Percentiles rank a stretch among this genome's conserved stretches.
Evolutionary conservation across 2,113 vertebrate genomes (phyloP).

Genomic region (Odocoileus virginianus): DNA sequence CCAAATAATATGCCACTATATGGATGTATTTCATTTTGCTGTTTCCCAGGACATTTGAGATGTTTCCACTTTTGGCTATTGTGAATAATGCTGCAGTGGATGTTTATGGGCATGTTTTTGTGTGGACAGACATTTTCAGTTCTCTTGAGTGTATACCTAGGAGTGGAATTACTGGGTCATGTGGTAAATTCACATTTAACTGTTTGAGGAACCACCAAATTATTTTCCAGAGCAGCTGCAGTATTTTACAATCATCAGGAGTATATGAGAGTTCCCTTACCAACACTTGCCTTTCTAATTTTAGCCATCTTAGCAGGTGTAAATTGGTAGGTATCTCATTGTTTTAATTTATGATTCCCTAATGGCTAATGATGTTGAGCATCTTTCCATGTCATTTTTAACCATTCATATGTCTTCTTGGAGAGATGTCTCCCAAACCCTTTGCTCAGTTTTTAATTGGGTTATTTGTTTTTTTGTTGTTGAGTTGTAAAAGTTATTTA

Average conservation of each 20-base stretch:
- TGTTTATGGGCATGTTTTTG: not conserved
- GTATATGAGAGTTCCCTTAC: not conserved
- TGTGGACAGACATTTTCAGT: not conserved
- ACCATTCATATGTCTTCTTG: not conserved
- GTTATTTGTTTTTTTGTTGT: conserved; percentile 1
- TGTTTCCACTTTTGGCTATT: not conserved
- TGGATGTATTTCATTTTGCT: not conserved
- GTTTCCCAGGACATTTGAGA: not conserved
- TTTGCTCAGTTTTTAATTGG: conserved; percentile 7
- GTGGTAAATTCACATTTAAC: not conserved
- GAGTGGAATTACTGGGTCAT: not conserved
- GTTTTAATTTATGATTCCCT: not conserved
- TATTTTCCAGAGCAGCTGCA: not conserved
- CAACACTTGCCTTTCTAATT: not conserved
- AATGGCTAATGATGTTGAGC: not conserved
- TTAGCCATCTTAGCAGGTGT: not conserved
- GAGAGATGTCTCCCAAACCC: not conserved
- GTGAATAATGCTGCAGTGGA: not conserved
- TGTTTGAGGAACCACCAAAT: not conserved
- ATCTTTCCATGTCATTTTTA: not conserved
- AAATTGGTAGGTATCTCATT: not conserved
- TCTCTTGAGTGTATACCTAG: not conserved
- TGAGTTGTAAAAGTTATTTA: not conserved
- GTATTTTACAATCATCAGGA: not conserved
- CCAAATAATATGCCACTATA: not conserved